Percentiles rank a stretch among this genome's conserved stretches.
These are phyloP conservation scores for Pelobates fuscus DNA, from an alignment of 2,113 vertebrate genomes.

Conservation along the genomic window DNA sequence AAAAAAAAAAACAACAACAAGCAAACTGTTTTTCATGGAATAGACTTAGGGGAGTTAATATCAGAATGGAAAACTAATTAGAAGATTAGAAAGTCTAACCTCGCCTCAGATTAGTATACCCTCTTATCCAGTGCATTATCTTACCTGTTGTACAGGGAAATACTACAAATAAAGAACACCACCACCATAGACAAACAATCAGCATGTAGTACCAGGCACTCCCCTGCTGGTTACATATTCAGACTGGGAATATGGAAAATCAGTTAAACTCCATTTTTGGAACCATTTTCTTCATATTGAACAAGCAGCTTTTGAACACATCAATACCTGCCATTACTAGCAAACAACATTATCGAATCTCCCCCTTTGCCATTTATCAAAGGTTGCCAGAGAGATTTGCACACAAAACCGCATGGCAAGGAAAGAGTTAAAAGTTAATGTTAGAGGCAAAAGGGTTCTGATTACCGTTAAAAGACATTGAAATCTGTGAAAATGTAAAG, in stretches of 20 bases:
- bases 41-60: slow-evolving; percentile 28
- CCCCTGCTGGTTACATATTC: not conserved
- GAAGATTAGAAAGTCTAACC: slow-evolving; percentile 41
- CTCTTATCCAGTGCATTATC: slow-evolving; percentile 50
- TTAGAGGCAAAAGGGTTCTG: too few species aligned
- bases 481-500: too few species aligned
- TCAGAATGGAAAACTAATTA: slow-evolving; percentile 43
- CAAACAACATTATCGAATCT: too few species aligned
- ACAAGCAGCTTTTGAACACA: too few species aligned
- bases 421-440: too few species aligned
- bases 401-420: too few species aligned
- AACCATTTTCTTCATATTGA: too few species aligned
- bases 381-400: too few species aligned
- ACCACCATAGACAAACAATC: slow-evolving; percentile 52
- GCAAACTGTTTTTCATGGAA: slow-evolving; percentile 4
- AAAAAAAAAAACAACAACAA: slow-evolving; percentile 1
- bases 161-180: not conserved
- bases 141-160: slow-evolving; percentile 58
- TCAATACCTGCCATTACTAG: too few species aligned
- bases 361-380: too few species aligned
- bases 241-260: not conserved
- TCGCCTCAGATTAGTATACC: slow-evolving; percentile 45
- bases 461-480: too few species aligned
- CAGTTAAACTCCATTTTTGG: not conserved
- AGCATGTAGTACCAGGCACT: slow-evolving; percentile 38